Evolutionary conservation across 2,888 invertebrate genomes (phyloP), one percentile per base, ranked within the genome.

Genomic region (Limnephilus marmoratus): DNA sequence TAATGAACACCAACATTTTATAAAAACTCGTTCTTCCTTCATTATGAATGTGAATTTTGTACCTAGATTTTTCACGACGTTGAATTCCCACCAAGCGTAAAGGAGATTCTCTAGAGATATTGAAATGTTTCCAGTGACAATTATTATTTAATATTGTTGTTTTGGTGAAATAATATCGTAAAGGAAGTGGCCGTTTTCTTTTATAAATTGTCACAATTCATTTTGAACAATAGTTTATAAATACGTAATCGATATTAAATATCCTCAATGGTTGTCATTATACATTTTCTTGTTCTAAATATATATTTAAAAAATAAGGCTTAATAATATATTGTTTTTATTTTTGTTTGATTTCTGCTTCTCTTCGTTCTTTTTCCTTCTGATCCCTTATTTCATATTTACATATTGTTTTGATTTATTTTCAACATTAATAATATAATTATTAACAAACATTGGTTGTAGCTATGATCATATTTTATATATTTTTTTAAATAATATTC

Each of bases 181-280:
- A 92, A 83, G 80, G 89, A 93, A 86, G 90, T 90, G 90, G 93
- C 92, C 91, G 85, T 93, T 93, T 93, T 93, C 93, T 93, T 93
- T 93, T 93, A 93, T 91, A 93, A 93, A 92, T 93, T 95, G 95
- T 96, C 96, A 95, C 96, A 96, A 96, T 95, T 96, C 96, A 96
- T 96, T 96, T 96, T 96, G 95, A 96, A 96, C 96, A 96, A 96
- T 96, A 96, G 96, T 96, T 96, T 96, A 96, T 96, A 96, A 34
- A 96, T 96, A 89, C 37, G 81, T 89, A 89, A 89, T 96, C 95
- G 96, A 96, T 96, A 96, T 96, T 96, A 96, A 96, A 96, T 96
- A 96, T 96, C 96, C 96, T 96, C 96, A 95, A 96, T 96, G 96
- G 96, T 96, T 96, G 96, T 96, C 96, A 96, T 96, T 96, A 96